Percentiles rank a stretch among this genome's conserved stretches.
Conservation (phyloP, 2,888 invertebrate species). For the Calephelis perditalis region DNA sequence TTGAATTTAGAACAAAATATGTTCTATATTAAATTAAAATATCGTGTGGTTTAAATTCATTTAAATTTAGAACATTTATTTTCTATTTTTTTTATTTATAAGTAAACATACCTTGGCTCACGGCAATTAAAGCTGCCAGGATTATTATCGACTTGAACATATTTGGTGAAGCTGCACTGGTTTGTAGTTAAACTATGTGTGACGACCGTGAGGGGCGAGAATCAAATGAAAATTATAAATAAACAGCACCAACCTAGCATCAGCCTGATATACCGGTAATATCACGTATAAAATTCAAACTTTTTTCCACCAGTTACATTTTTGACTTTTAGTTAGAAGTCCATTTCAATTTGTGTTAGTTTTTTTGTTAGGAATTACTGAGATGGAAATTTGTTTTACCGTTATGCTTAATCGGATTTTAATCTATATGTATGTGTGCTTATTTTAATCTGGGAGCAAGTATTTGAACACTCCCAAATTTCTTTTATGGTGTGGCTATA, state of each 20-base stretch:
- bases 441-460: too few relatives aligned
- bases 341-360: not conserved
- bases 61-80: not conserved
- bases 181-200: constrained; percentile 20
- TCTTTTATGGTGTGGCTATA: too few relatives aligned
- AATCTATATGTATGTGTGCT: too few relatives aligned
- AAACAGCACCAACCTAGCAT: constrained; percentile 41
- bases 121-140: constrained; percentile 13
- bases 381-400: too few relatives aligned
- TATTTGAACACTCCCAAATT: too few relatives aligned
- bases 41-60: not conserved
- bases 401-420: too few relatives aligned
- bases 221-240: constrained; percentile 45
- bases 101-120: constrained; percentile 13
- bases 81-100: constrained; percentile 2
- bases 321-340: too few relatives aligned
- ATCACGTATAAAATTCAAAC: constrained; percentile 38
- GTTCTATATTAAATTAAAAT: not conserved
- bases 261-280: constrained; percentile 57
- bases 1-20: too few relatives aligned
- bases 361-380: not conserved
- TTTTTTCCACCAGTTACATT: not conserved
- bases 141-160: constrained; percentile 16
- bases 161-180: constrained; percentile 20
- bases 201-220: constrained; percentile 32